phyloP scores from a whole-genome alignment of 2,113 vertebrate genomes.

The Xiphorhynchus elegans region DNA sequence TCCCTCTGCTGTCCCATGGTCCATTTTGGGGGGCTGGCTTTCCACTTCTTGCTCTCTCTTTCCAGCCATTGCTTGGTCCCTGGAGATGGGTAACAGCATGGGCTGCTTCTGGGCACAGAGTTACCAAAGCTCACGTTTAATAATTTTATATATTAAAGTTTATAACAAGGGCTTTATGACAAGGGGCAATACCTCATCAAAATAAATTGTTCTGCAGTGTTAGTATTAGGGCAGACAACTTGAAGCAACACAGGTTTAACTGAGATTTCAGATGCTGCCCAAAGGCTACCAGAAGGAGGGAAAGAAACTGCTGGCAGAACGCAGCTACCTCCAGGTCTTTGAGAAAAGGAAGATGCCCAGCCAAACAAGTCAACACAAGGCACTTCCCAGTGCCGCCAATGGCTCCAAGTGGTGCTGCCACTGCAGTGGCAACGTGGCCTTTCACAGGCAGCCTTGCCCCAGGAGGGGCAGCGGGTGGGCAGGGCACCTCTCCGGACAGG shows the following conservation, averaged over 20 bases:
- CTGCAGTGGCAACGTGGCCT: rapidly evolving
- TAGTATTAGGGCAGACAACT: background rate
- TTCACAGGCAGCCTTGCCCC: background rate
- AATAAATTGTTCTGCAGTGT: background rate
- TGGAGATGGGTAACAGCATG: background rate
- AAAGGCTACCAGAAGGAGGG: background rate
- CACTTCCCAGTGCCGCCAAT: background rate
- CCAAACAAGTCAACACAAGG: background rate
- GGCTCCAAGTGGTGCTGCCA: background rate
- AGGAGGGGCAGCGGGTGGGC: background rate
- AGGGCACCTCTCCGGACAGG: background rate
- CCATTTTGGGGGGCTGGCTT: background rate
- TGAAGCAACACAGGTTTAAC: background rate
- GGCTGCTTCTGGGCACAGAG: background rate
- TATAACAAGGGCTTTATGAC: background rate
- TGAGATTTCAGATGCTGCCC: background rate
- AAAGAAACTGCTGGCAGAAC: background rate
- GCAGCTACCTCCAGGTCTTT: background rate
- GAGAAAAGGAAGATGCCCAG: background rate
- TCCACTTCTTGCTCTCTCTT: background rate
- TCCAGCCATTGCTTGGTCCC: background rate
- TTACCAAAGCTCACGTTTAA: background rate
- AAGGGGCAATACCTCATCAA: background rate
- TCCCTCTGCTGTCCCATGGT: background rate
- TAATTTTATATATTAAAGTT: background rate